Evolutionary conservation across 2,888 invertebrate species (phyloP).

Genomic region (Calliphora vomitoria): DNA sequence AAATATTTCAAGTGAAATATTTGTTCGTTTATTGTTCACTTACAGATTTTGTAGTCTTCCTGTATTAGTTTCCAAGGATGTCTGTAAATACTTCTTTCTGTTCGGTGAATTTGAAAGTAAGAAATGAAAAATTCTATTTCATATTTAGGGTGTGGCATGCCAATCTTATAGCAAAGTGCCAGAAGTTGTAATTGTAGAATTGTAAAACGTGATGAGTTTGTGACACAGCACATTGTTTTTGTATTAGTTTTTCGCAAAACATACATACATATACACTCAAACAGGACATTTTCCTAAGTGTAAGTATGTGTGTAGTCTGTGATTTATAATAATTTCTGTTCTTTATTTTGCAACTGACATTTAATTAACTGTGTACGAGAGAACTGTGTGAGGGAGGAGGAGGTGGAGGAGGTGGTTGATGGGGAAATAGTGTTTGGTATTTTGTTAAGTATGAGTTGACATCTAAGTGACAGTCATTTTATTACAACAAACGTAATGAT

Average conservation of each 20-base stretch:
- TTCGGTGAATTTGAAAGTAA: slow-evolving; percentile 30
- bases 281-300: slow-evolving; percentile 30
- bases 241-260: slow-evolving; percentile 26
- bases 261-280: neutral
- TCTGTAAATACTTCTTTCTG: slow-evolving; percentile 54
- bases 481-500: slow-evolving; percentile 70
- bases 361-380: slow-evolving; percentile 75
- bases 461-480: slow-evolving; percentile 74
- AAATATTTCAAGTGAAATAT: slow-evolving; percentile 68
- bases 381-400: neutral
- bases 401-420: neutral
- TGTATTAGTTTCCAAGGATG: slow-evolving; percentile 31
- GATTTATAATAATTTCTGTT: slow-evolving; percentile 76
- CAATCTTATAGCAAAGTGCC: slow-evolving; percentile 36
- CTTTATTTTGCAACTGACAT: slow-evolving; percentile 76
- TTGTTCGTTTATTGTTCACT: slow-evolving; percentile 48
- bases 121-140: slow-evolving; percentile 52
- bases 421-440: slow-evolving; percentile 32
- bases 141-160: slow-evolving; percentile 68
- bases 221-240: slow-evolving; percentile 74
- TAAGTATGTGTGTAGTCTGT: slow-evolving; percentile 64
- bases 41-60: slow-evolving; percentile 18
- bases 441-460: slow-evolving; percentile 69
- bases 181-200: slow-evolving; percentile 51
- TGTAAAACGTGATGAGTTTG: slow-evolving; percentile 71